phyloP scores from a whole-genome alignment of 2,797 vertebrate species.

The Tinamus major region DNA sequence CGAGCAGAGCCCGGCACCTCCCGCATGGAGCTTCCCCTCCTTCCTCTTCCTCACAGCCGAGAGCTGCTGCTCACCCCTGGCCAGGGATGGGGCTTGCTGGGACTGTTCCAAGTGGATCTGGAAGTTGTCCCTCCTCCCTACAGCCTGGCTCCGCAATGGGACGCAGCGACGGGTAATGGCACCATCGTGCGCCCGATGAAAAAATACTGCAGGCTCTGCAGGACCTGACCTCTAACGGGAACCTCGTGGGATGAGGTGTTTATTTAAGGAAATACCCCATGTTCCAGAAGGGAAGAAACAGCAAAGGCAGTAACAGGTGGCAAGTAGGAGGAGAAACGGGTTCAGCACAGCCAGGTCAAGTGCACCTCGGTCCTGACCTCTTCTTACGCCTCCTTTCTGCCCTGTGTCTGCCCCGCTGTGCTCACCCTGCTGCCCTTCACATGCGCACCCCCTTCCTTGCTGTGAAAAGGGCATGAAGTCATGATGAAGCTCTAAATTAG shows the following conservation, averaged over 20 bases:
- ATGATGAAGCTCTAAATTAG: background rate
- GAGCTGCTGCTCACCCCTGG: background rate
- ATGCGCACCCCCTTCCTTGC: background rate
- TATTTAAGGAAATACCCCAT: background rate
- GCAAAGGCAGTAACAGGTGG: accelerated
- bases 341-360: background rate
- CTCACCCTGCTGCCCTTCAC: too few species aligned
- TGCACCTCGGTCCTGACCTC: background rate
- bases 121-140: background rate
- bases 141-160: too few species aligned
- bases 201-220: background rate
- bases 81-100: background rate
- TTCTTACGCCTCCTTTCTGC: background rate
- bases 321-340: background rate
- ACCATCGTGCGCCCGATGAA: background rate
- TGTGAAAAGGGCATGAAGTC: background rate
- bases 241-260: accelerated
- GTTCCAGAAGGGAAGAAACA: background rate
- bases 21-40: accelerated
- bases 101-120: background rate
- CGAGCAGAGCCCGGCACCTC: background rate
- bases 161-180: background rate
- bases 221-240: background rate
- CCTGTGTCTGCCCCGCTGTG: too few species aligned
- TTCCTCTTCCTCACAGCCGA: accelerated